These are phyloP conservation scores for Anthonomus grandis DNA, from an alignment of 1,140 invertebrate species.

Conservation along the genomic window DNA sequence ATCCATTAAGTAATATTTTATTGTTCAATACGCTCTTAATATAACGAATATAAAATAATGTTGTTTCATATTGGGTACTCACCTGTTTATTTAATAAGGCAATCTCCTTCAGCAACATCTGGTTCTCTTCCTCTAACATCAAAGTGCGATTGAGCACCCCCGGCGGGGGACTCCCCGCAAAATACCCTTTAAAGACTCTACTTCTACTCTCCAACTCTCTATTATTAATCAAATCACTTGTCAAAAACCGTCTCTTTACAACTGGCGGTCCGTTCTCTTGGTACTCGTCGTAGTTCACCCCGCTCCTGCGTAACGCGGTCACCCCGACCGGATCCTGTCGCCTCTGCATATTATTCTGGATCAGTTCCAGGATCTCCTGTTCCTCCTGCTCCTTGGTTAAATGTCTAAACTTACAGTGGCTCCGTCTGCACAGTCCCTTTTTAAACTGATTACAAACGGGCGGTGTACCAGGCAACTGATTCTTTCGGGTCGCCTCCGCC, in stretches of 20 bases:
- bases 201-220: constrained; percentile 22
- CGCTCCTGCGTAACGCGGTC: constrained; percentile 11
- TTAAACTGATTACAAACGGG: constrained; percentile 74
- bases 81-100: constrained; percentile 72
- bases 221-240: constrained; percentile 20
- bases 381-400: constrained; percentile 52
- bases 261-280: constrained; percentile 37
- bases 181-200: constrained; percentile 43
- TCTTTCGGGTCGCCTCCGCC: constrained; percentile 48
- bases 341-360: constrained; percentile 40
- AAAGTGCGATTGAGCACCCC: constrained; percentile 46
- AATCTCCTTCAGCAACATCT: constrained; percentile 65
- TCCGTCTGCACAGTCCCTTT: constrained; percentile 66
- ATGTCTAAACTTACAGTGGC: constrained; percentile 54
- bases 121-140: constrained; percentile 72
- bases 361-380: constrained; percentile 42
- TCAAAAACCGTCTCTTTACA: constrained; percentile 36
- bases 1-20: too few relatives aligned
- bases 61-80: constrained; percentile 6
- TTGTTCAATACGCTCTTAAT: too few relatives aligned
- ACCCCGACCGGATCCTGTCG: constrained; percentile 12
- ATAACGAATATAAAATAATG: too few relatives aligned
- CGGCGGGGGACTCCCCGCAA: constrained; percentile 44
- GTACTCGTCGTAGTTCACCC: constrained; percentile 32
- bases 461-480: constrained; percentile 49